Conservation (phyloP, 2,797 vertebrate species). For the Selene dorsalis region DNA sequence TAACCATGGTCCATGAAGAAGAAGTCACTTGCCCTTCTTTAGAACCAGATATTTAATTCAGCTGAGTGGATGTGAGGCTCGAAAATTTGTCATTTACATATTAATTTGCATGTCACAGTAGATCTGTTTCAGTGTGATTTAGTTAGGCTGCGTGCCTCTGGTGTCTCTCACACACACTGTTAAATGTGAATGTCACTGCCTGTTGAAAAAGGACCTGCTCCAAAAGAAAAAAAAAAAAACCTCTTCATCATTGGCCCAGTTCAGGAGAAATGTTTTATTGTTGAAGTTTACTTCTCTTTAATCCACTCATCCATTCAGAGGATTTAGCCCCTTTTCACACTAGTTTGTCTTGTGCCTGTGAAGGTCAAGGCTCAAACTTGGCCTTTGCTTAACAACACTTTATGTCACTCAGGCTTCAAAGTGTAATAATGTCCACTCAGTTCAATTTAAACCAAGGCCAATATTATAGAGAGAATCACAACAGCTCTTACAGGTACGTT, state of each 20-base stretch:
- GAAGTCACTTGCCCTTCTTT: conserved; percentile 42
- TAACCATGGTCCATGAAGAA: conserved; percentile 3
- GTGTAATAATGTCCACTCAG: background rate
- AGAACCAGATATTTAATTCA: conserved; percentile 51
- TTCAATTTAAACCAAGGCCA: background rate
- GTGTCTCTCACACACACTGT: conserved; percentile 48
- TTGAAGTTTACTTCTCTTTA: background rate
- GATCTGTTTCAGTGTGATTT: conserved; percentile 62
- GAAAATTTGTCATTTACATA: conserved; percentile 62
- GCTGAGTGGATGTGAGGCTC: conserved; percentile 44
- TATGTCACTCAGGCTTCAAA: background rate
- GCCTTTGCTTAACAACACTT: background rate
- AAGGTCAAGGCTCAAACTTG: conserved; percentile 21
- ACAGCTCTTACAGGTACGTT: too few relatives aligned
- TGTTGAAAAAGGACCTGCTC: conserved; percentile 21
- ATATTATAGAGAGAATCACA: background rate
- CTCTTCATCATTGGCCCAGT: background rate
- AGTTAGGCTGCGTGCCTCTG: conserved; percentile 37
- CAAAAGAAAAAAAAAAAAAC: conserved; percentile 9
- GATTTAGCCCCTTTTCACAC: background rate
- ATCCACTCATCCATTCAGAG: background rate
- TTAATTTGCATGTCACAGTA: conserved; percentile 62
- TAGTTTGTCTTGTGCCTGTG: too few relatives aligned
- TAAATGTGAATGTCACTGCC: conserved; percentile 49
- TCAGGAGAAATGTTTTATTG: background rate